Percentiles rank a stretch among this genome's conserved stretches.
These are phyloP conservation scores for Steatocranus sp. DNA, from an alignment of 2,797 vertebrate genomes.

Conservation along the genomic window DNA sequence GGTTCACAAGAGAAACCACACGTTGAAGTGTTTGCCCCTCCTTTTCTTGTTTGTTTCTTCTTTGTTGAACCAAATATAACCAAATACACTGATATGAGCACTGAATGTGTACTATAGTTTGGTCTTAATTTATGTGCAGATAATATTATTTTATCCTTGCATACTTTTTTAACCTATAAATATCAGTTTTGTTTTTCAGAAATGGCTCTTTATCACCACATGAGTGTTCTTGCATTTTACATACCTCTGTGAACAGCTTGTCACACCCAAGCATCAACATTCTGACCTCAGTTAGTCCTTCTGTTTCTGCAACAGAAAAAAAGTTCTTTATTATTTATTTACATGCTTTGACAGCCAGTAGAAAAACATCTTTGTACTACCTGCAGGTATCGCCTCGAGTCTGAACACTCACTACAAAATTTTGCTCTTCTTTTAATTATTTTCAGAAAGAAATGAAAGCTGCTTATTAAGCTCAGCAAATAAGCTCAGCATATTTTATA, in stretches of 20 bases:
- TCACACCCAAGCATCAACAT: background rate
- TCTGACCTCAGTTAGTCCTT: background rate
- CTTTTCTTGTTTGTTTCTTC: background rate
- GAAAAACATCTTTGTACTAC: background rate
- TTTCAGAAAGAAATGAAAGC: background rate
- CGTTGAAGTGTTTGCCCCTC: background rate
- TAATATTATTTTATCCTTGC: background rate
- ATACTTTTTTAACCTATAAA: background rate
- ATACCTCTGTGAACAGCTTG: background rate
- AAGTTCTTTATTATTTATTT: background rate
- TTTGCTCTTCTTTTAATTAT: background rate
- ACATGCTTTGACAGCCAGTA: background rate
- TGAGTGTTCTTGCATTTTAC: background rate
- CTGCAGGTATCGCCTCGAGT: background rate
- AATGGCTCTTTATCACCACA: background rate
- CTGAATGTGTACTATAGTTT: background rate
- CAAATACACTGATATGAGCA: background rate
- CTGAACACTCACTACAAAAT: background rate
- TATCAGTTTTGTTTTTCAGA: background rate
- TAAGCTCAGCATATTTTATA: background rate
- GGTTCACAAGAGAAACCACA: background rate
- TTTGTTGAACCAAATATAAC: background rate
- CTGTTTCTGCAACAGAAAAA: background rate
- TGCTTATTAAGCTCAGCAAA: background rate
- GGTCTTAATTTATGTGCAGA: background rate